Percentiles rank a stretch among this genome's conserved stretches.
Conservation (phyloP, 2,797 vertebrate genomes). For the Gastrophryne carolinensis region DNA sequence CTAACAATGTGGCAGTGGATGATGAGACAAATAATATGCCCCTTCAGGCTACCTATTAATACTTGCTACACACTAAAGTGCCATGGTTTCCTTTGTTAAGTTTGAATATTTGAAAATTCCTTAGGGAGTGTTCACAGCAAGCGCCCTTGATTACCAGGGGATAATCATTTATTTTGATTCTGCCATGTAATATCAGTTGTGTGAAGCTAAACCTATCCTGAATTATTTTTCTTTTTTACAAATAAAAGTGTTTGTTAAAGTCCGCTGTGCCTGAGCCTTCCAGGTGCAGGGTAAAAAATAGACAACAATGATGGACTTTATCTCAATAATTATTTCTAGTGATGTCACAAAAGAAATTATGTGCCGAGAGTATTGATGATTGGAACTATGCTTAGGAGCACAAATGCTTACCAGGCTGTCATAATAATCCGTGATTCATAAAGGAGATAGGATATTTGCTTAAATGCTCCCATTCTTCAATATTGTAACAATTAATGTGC, state of each 20-base stretch:
- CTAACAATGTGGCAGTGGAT: background rate
- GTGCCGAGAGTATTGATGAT: no score
- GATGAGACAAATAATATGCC: conserved; percentile 15
- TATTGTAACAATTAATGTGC: no score
- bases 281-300: background rate
- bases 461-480: no score
- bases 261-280: conserved; percentile 6
- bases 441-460: no score
- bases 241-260: conserved; percentile 15
- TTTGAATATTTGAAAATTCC: conserved; percentile 16
- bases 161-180: conserved; percentile 42
- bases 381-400: no score
- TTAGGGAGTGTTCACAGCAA: conserved; percentile 15
- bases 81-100: conserved; percentile 8
- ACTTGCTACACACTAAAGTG: background rate
- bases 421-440: no score
- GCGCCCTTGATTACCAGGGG: conserved; percentile 8
- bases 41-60: conserved; percentile 31
- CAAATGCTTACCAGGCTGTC: no score
- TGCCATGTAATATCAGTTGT: conserved; percentile 31
- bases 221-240: conserved; percentile 35
- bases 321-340: background rate
- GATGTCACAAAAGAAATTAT: no score
- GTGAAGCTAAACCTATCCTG: background rate
- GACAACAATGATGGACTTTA: background rate